phyloP scores from a whole-genome alignment of 2,797 vertebrate species.

The Lophotriccus pileatus region DNA sequence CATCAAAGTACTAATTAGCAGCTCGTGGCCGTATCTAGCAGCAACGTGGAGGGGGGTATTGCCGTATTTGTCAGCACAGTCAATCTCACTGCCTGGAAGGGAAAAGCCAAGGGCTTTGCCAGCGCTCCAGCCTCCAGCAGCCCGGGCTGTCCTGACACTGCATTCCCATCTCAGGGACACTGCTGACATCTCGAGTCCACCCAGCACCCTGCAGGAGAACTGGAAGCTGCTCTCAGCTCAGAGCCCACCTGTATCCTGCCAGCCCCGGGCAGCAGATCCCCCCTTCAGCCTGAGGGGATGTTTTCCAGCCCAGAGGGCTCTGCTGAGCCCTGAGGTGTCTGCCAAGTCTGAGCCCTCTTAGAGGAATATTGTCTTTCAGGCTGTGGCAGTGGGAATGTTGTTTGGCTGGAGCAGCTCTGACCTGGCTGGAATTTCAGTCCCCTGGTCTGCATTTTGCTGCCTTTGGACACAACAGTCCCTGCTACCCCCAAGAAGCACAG shows the following conservation, averaged over 20 bases:
- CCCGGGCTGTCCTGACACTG: fast-evolving
- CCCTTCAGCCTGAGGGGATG: background rate
- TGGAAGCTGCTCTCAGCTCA: background rate
- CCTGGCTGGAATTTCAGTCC: background rate
- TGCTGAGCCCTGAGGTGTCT: background rate
- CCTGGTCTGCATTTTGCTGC: background rate
- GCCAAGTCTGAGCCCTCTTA: background rate
- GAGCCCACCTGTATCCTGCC: background rate
- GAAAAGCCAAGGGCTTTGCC: background rate
- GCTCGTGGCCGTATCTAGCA: constrained; percentile 97
- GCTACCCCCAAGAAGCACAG: background rate
- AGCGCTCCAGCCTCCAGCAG: fast-evolving
- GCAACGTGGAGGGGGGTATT: constrained; percentile 97
- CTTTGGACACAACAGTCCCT: background rate
- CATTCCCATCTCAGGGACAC: fast-evolving
- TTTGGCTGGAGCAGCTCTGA: background rate
- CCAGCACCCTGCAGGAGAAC: background rate
- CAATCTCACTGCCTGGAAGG: constrained; percentile 89
- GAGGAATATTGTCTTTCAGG: background rate
- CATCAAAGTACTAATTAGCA: constrained; percentile 97
- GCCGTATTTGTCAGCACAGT: constrained; percentile 94
- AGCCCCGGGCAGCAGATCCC: fast-evolving
- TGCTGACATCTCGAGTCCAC: fast-evolving
- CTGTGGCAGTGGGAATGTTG: background rate
- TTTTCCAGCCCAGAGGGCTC: background rate